phyloP scores from a whole-genome alignment of 2,797 vertebrate species.

The Scyliorhinus canicula region DNA sequence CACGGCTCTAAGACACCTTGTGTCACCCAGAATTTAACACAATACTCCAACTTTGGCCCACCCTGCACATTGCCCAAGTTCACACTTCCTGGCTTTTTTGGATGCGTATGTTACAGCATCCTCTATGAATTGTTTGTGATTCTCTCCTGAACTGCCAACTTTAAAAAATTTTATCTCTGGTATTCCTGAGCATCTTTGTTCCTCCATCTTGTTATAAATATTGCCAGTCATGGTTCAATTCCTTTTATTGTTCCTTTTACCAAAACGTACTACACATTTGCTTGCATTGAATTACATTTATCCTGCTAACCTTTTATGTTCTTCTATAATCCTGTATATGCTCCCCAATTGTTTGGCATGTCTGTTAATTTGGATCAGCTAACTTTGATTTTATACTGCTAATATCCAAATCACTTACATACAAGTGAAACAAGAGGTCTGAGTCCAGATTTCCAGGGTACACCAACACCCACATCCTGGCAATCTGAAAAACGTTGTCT shows the following conservation, averaged over 20 bases:
- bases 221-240: background rate
- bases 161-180: no score
- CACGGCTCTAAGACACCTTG: no score
- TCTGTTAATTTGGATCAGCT: background rate
- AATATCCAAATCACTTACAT: background rate
- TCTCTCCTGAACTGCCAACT: no score
- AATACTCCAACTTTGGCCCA: no score
- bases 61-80: no score
- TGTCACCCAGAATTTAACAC: no score
- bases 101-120: background rate
- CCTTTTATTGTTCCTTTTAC: background rate
- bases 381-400: background rate
- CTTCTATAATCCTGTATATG: background rate
- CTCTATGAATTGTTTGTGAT: background rate
- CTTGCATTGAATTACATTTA: background rate
- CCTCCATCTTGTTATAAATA: background rate
- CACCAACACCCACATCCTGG: background rate
- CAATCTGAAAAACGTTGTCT: background rate
- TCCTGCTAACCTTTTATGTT: background rate
- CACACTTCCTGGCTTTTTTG: no score
- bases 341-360: background rate
- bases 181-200: background rate
- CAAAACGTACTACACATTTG: background rate
- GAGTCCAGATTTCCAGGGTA: background rate
- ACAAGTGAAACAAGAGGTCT: background rate